A percentile compares a stretch with the other conserved stretches of the same genome.
Evolutionary conservation across 2,113 vertebrate genomes (phyloP).

Genomic region (Micromys minutus): DNA sequence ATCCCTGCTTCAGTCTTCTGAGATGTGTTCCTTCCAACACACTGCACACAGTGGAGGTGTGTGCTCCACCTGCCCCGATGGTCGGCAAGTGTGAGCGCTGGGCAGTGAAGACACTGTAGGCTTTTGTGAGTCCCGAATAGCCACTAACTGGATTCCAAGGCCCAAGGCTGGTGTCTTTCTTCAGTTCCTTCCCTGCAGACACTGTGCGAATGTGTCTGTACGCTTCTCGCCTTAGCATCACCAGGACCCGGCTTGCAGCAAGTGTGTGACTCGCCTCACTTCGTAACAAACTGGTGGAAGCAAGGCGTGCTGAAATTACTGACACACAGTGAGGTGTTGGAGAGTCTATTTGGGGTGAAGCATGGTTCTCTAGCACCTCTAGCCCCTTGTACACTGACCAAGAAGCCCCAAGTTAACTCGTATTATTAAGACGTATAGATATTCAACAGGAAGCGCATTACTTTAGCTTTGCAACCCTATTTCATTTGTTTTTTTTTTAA

Average conservation of each 20-base stretch:
- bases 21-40: background rate
- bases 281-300: background rate
- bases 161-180: background rate
- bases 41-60: background rate
- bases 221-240: background rate
- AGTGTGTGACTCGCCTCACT: background rate
- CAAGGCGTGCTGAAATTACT: accelerated
- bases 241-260: background rate
- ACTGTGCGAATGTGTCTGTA: background rate
- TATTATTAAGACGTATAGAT: background rate
- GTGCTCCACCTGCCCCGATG: background rate
- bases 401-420: background rate
- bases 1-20: background rate
- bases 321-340: background rate
- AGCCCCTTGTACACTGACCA: background rate
- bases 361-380: background rate
- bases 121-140: background rate
- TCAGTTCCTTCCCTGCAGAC: background rate
- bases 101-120: background rate
- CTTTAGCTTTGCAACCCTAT: background rate
- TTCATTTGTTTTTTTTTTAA: background rate
- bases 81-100: background rate
- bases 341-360: background rate
- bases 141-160: background rate
- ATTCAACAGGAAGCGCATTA: background rate